A percentile compares a stretch with the other conserved stretches of the same genome.
These are phyloP conservation scores for Phalanger gymnotis DNA, from an alignment of 2,797 vertebrate species.

Conservation along the genomic window DNA sequence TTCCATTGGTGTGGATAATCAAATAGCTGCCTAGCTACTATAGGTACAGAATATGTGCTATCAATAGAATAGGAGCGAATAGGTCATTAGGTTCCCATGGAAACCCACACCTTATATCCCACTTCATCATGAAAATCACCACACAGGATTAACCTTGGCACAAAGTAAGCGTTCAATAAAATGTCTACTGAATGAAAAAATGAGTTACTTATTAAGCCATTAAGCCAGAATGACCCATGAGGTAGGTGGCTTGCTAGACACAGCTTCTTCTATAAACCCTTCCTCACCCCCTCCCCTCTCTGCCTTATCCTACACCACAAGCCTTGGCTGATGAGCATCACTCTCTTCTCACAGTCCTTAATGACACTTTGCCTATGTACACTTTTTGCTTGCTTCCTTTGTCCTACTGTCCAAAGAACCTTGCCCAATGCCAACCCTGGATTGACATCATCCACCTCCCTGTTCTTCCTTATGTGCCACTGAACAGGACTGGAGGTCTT, in stretches of 20 bases:
- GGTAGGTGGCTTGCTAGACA: background rate
- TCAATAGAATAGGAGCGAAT: background rate
- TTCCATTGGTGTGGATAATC: background rate
- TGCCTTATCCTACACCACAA: background rate
- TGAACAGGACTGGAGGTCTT: background rate
- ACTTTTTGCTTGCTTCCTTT: background rate
- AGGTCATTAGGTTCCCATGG: background rate
- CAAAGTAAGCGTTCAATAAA: background rate
- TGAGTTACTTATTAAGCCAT: background rate
- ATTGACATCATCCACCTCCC: background rate
- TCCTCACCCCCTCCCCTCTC: background rate
- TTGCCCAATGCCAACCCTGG: background rate
- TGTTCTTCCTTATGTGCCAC: background rate
- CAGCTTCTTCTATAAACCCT: background rate
- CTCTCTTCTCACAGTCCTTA: background rate
- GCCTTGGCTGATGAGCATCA: background rate
- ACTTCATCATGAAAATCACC: background rate
- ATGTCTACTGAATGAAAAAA: background rate
- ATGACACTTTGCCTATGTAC: too few species aligned
- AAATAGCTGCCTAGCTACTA: background rate
- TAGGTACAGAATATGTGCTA: background rate
- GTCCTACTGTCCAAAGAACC: background rate
- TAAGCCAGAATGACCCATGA: background rate
- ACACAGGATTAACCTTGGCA: background rate
- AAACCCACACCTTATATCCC: background rate